These are phyloP conservation scores for Todiramphus saurophagus DNA, from an alignment of 2,113 vertebrate species.

Conservation along the genomic window DNA sequence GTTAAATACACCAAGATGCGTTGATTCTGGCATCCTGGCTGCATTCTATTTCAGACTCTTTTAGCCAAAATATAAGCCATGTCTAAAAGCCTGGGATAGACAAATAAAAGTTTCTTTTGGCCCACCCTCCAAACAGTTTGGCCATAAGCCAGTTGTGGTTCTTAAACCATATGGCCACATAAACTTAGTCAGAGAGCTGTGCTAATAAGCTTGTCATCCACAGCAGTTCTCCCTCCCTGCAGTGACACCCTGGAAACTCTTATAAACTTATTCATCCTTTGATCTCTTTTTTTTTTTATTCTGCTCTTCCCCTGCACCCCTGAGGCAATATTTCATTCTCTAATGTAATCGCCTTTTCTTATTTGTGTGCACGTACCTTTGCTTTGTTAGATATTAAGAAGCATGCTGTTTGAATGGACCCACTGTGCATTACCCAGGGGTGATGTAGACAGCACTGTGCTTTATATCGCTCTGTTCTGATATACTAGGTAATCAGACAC, in stretches of 20 bases:
- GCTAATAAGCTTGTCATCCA: slow-evolving; percentile 5
- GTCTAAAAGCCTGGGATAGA: neutral
- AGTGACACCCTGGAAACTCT: neutral
- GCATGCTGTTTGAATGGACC: neutral
- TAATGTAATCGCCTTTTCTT: neutral
- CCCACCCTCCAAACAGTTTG: neutral
- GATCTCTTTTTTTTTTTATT: neutral
- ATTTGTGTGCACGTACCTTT: neutral
- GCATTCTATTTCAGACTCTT: neutral
- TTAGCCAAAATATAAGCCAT: neutral
- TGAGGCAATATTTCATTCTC: neutral
- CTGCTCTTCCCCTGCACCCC: neutral
- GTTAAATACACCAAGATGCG: neutral
- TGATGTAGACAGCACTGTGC: neutral
- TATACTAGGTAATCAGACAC: neutral
- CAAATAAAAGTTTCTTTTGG: neutral
- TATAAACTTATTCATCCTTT: neutral
- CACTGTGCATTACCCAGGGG: neutral
- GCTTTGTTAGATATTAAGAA: neutral
- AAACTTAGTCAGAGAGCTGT: neutral
- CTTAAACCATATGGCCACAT: neutral
- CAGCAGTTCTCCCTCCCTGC: neutral
- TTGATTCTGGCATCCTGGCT: neutral
- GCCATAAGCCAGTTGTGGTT: neutral
- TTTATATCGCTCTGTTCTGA: neutral